A percentile compares a stretch with the other conserved stretches of the same genome.
phyloP scores from a whole-genome alignment of 2,888 invertebrate species.

The Gastracanthus pulcherrimus region DNA sequence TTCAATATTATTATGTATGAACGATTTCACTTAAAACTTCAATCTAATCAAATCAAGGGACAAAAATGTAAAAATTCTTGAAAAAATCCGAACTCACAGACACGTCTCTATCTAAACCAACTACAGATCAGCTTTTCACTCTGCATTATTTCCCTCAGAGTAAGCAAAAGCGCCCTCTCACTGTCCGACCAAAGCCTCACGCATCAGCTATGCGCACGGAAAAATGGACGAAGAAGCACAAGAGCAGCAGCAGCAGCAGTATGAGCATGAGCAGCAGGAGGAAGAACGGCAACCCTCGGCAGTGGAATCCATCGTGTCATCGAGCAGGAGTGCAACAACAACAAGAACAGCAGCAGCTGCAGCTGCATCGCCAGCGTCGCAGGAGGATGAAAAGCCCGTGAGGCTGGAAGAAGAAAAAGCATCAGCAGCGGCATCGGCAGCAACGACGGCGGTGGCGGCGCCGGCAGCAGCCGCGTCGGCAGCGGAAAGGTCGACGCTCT shows the following conservation, averaged over 20 bases:
- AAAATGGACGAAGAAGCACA: conserved; percentile 1
- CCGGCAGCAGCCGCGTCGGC: neutral
- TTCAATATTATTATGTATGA: too few relatives aligned
- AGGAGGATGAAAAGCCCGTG: neutral
- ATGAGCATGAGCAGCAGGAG: conserved; percentile 3
- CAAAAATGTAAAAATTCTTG: too few relatives aligned
- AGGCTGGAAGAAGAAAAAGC: neutral
- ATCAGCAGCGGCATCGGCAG: neutral
- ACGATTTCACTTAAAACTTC: too few relatives aligned
- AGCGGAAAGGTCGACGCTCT: neutral
- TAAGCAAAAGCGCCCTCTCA: neutral
- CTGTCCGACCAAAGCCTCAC: neutral
- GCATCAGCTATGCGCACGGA: neutral
- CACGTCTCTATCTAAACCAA: too few relatives aligned
- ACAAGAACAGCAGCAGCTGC: neutral
- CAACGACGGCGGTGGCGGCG: neutral
- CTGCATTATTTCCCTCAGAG: neutral
- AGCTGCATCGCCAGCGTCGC: neutral
- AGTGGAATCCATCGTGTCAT: too few relatives aligned
- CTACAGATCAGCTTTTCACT: too few relatives aligned
- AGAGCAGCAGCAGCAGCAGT: neutral
- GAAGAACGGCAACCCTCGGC: neutral
- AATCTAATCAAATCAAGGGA: too few relatives aligned
- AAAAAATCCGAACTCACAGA: too few relatives aligned
- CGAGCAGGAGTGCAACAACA: neutral